Conservation (phyloP, 2,113 vertebrate genomes). For the Vidua chalybeata region DNA sequence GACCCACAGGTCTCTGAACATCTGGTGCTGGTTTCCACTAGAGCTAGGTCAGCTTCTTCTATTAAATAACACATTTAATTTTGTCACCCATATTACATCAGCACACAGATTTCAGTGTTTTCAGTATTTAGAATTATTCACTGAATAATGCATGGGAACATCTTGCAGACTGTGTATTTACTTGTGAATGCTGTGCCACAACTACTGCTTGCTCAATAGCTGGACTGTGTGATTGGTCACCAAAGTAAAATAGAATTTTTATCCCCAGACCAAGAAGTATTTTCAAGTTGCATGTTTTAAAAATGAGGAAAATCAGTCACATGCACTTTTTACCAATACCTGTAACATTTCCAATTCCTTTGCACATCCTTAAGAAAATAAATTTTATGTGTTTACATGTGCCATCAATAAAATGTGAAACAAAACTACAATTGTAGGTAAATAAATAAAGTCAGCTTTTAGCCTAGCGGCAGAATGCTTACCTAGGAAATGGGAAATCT, state of each 20-base stretch:
- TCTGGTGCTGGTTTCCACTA: not conserved
- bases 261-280: not conserved
- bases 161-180: not conserved
- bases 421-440: not conserved
- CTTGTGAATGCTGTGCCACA: not conserved
- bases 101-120: not conserved
- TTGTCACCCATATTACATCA: not conserved
- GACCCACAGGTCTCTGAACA: not conserved
- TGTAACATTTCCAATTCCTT: not conserved
- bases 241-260: not conserved
- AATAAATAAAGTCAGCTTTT: not conserved
- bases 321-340: not conserved
- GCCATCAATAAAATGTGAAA: not conserved
- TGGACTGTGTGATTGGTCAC: not conserved
- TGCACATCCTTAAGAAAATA: not conserved
- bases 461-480: not conserved
- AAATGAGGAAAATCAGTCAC: not conserved
- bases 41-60: not conserved
- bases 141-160: constrained; percentile 36
- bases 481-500: not conserved
- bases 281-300: not conserved
- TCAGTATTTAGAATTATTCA: constrained; percentile 44
- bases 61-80: not conserved
- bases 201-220: not conserved
- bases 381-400: not conserved